Conservation (phyloP, 2,113 vertebrate species). For the Colius striatus region DNA sequence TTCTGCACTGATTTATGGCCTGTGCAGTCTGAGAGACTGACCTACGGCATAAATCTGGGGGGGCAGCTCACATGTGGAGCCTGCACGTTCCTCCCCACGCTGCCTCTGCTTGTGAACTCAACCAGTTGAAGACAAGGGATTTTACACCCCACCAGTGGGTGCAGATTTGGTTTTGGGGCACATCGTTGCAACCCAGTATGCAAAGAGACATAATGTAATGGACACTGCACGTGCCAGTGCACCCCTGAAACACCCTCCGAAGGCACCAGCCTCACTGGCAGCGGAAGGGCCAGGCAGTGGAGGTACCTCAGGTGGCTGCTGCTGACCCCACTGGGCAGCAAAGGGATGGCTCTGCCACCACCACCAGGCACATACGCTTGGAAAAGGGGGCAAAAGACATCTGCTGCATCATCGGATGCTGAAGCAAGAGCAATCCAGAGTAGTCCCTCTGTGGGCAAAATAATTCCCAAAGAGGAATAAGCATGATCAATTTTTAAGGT, state of each 20-base stretch:
- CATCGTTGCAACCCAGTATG: background rate
- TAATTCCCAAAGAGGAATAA: background rate
- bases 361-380: accelerated
- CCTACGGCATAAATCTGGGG: background rate
- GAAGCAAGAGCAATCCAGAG: background rate
- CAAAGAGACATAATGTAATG: accelerated
- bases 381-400: background rate
- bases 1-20: conserved; percentile 28
- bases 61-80: background rate
- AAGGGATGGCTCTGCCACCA: background rate
- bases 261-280: accelerated
- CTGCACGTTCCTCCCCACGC: background rate
- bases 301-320: background rate
- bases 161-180: background rate
- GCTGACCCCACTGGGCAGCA: background rate
- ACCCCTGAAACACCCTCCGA: background rate
- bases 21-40: background rate
- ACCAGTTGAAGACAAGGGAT: background rate
- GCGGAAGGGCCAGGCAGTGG: accelerated
- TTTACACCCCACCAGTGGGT: background rate
- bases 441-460: background rate
- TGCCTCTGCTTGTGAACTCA: accelerated
- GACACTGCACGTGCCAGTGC: background rate
- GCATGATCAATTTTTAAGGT: background rate
- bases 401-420: background rate